Evolutionary conservation across 1,140 invertebrate species (phyloP).

Genomic region (Musca vetustissima): DNA sequence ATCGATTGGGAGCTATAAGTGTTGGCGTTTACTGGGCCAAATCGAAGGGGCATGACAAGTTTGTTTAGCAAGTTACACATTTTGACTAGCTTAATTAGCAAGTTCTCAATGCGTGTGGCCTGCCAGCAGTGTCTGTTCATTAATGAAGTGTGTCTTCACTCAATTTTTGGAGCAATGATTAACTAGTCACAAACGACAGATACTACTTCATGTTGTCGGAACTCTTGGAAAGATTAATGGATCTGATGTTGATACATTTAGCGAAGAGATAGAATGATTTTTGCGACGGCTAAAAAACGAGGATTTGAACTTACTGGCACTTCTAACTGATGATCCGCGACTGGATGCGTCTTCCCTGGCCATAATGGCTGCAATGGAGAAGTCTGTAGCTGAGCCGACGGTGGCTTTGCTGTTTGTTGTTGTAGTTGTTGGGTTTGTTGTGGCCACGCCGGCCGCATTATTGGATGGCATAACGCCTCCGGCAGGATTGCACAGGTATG

Average conservation of each 20-base stretch:
- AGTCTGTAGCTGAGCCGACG: conserved; percentile 74
- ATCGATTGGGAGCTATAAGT: too few species aligned
- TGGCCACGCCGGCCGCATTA: conserved; percentile 13
- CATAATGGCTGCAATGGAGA: conserved; percentile 93
- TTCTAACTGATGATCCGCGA: conserved; percentile 57
- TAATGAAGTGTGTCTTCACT: too few species aligned
- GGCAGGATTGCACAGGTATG: conserved; percentile 52
- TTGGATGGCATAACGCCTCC: conserved; percentile 6
- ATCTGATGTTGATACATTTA: neutral
- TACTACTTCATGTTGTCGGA: too few species aligned
- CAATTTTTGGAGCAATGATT: too few species aligned
- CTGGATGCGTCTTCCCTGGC: conserved; percentile 65
- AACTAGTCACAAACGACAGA: too few species aligned
- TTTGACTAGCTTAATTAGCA: too few species aligned
- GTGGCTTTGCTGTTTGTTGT: conserved; percentile 47
- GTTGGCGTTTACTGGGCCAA: too few species aligned
- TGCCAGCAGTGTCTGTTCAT: too few species aligned
- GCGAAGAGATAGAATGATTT: neutral
- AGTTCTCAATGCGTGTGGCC: too few species aligned
- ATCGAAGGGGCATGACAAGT: too few species aligned
- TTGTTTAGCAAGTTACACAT: too few species aligned
- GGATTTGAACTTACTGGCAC: conserved; percentile 46
- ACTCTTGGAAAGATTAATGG: too few species aligned
- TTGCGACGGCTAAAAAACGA: neutral
- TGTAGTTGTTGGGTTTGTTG: conserved; percentile 36